phyloP scores from a whole-genome alignment of 2,797 vertebrate genomes.

The Lacerta viridis region DNA sequence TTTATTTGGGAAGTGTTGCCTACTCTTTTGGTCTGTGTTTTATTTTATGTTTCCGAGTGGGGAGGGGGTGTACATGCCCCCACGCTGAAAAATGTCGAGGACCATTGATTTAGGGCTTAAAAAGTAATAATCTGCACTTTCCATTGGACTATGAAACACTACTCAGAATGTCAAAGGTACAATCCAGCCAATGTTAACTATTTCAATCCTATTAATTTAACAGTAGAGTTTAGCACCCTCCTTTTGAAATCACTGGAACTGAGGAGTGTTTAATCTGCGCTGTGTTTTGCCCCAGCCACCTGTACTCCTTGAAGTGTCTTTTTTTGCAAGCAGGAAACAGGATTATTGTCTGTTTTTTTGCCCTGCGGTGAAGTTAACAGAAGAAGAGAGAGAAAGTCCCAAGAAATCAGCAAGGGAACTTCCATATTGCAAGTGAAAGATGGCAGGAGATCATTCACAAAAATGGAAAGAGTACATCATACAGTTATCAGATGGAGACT shows the following conservation, averaged over 20 bases:
- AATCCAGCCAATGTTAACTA: background rate
- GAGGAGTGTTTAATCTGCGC: background rate
- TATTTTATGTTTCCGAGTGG: too few species aligned
- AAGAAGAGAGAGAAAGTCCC: conserved; percentile 51
- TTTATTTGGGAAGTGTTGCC: too few species aligned
- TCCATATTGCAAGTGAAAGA: conserved; percentile 32
- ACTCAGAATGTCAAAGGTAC: conserved; percentile 40
- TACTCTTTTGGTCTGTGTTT: too few species aligned
- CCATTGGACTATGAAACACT: background rate
- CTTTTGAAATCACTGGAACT: background rate
- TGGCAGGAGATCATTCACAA: conserved; percentile 48
- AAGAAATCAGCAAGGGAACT: conserved; percentile 69
- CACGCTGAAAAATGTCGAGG: too few species aligned
- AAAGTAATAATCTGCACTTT: background rate
- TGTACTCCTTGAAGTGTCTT: background rate
- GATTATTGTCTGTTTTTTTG: conserved; percentile 31
- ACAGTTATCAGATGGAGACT: conserved; percentile 14
- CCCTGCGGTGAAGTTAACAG: conserved; percentile 23
- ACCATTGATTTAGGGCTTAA: background rate
- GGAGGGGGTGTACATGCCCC: too few species aligned
- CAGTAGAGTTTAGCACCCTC: background rate
- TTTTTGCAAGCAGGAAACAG: conserved; percentile 44
- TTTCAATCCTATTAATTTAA: background rate
- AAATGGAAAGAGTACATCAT: conserved; percentile 63
- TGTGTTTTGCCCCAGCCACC: background rate